phyloP scores from a whole-genome alignment of 1,140 invertebrate species.

The Heterodera carotae region DNA sequence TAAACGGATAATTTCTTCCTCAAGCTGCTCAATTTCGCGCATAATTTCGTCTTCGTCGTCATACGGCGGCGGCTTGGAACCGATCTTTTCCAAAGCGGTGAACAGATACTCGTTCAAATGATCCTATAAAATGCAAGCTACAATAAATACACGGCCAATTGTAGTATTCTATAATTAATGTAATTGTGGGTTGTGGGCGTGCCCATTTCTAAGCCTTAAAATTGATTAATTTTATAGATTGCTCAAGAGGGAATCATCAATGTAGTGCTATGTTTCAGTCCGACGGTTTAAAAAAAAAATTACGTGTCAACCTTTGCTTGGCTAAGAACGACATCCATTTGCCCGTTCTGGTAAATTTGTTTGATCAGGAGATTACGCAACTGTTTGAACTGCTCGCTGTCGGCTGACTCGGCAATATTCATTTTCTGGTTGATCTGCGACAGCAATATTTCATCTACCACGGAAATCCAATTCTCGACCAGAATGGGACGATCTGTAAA shows the following conservation, averaged over 20 bases:
- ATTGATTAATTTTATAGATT: too few species aligned
- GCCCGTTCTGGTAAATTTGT: not conserved
- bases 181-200: too few species aligned
- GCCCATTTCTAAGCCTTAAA: too few species aligned
- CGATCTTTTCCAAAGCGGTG: not conserved
- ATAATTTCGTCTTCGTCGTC: not conserved
- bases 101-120: not conserved
- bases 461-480: not conserved
- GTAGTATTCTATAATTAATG: too few species aligned
- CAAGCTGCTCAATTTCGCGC: not conserved
- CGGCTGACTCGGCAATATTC: not conserved
- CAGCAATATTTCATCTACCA: not conserved
- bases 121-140: not conserved
- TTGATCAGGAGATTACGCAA: not conserved
- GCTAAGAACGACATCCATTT: not conserved
- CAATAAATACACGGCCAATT: too few species aligned
- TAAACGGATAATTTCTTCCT: not conserved
- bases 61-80: not conserved
- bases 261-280: too few species aligned
- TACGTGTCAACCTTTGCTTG: not conserved
- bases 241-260: too few species aligned
- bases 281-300: too few species aligned
- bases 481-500: not conserved
- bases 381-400: not conserved
- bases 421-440: not conserved